Percentiles rank a stretch among this genome's conserved stretches.
phyloP scores from a whole-genome alignment of 2,113 vertebrate genomes.

The Otus sunia region DNA sequence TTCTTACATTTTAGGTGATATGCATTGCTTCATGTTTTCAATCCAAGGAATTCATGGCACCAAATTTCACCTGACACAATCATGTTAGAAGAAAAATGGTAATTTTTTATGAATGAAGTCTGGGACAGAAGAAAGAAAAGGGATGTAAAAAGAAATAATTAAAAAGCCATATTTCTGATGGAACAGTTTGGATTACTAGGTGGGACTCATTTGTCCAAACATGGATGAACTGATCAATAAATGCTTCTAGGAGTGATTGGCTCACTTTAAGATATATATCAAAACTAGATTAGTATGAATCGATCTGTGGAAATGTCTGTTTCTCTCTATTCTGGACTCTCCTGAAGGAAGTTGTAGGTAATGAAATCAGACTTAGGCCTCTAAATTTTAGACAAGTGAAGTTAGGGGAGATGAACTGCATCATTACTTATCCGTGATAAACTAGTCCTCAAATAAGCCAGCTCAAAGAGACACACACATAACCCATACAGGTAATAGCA shows the following conservation, averaged over 20 bases:
- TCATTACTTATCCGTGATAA: background rate
- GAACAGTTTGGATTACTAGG: background rate
- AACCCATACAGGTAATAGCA: background rate
- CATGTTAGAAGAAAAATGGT: background rate
- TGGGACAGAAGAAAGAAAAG: background rate
- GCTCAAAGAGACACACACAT: background rate
- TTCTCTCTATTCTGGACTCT: background rate
- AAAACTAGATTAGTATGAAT: background rate
- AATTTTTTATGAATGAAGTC: background rate
- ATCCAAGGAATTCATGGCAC: background rate
- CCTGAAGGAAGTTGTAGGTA: background rate
- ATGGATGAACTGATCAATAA: constrained; percentile 5
- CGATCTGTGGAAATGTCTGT: background rate
- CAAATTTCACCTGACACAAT: background rate
- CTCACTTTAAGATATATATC: background rate
- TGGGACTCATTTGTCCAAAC: background rate
- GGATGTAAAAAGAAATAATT: background rate
- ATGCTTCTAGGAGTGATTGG: background rate
- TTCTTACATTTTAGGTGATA: background rate
- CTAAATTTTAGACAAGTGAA: background rate
- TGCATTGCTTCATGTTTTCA: background rate
- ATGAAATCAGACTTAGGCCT: background rate
- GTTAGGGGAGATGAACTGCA: background rate
- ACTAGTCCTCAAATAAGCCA: background rate
- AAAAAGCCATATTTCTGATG: background rate